Evolutionary conservation across 2,113 vertebrate genomes (phyloP), one percentile per base, ranked within the genome.

Genomic region (Cranoglanis bouderius): DNA sequence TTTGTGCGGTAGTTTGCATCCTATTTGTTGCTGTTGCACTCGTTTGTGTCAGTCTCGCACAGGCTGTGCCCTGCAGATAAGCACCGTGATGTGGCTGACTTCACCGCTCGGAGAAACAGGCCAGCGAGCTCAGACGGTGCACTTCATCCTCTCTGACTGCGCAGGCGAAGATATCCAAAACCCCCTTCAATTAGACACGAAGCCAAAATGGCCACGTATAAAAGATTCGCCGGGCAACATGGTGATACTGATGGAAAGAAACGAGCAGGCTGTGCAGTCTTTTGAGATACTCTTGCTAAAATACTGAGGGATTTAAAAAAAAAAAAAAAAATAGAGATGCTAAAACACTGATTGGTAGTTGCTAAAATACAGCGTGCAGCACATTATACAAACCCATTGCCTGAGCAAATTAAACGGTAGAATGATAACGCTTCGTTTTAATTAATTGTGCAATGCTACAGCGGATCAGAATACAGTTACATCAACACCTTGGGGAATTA

Each of bases 41-140:
- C 78, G 51, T 83, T 75, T 24, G 74, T 89, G 90, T 89, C 85
- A 88, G 77, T 88, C 85, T 89, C 63, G 82, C 84, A 85, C 88
- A 82, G 90, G 85, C 90, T 91, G 90, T 82, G 82, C 86, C 82
- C 86, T 74, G 86, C 75, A 89, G 90, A 91, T 91, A 91, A 91
- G 90, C 75, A 1, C 65, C 38, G n/a, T 53, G 85, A 89, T 65
- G 85, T 85, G 74, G 88, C 67, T 84, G 88, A 89, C 90, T 91
- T 85, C 82, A 87, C 85, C 19, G 88, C 82, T 85, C 53, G 8
- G 81, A 85, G 46, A 82, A 91, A 89, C 88, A 49, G 81, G 80
- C 87, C 53, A 81, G 90, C 38, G 57, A 85, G 85, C 90, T 89
- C 85, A 63, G 85, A 81, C 85, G 51, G 57, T 32, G 7, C 46